These are phyloP conservation scores for Myotis findleyi DNA, from an alignment of 2,797 vertebrate genomes.

Conservation along the genomic window DNA sequence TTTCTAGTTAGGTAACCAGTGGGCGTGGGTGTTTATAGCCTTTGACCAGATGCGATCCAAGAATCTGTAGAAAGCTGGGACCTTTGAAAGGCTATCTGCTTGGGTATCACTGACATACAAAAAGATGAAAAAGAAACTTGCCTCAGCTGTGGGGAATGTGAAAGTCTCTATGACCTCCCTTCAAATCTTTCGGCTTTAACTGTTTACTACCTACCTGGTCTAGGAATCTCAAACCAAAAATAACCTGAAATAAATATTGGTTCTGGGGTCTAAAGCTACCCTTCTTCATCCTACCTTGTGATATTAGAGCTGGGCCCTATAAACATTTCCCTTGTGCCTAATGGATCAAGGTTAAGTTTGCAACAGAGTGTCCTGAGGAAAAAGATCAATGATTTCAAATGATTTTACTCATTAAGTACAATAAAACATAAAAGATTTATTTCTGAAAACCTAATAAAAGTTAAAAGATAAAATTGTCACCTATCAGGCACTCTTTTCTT, in stretches of 20 bases:
- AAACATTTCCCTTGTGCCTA: not conserved
- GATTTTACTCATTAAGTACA: not conserved
- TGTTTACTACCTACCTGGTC: not conserved
- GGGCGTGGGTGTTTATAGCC: not conserved
- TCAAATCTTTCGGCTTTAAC: slow-evolving; percentile 33
- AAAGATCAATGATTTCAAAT: not conserved
- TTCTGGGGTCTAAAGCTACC: not conserved
- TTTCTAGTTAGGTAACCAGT: not conserved
- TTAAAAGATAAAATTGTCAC: slow-evolving; percentile 5
- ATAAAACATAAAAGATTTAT: not conserved
- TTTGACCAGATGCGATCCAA: not conserved
- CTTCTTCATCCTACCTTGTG: not conserved
- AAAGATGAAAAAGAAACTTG: slow-evolving; percentile 4
- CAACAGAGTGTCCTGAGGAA: not conserved
- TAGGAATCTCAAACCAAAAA: not conserved
- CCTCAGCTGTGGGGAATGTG: not conserved
- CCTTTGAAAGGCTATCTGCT: not conserved
- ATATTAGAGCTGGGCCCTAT: not conserved
- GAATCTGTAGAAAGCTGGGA: slow-evolving; percentile 14
- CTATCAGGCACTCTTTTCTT: not conserved
- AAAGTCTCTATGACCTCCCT: not conserved
- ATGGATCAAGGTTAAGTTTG: not conserved
- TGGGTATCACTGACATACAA: not conserved
- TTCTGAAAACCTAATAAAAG: slow-evolving; percentile 30
- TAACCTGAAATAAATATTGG: not conserved